Evolutionary conservation across 2,797 vertebrate genomes (phyloP), one percentile per base, ranked within the genome.

Genomic region (Protonibea diacanthus): DNA sequence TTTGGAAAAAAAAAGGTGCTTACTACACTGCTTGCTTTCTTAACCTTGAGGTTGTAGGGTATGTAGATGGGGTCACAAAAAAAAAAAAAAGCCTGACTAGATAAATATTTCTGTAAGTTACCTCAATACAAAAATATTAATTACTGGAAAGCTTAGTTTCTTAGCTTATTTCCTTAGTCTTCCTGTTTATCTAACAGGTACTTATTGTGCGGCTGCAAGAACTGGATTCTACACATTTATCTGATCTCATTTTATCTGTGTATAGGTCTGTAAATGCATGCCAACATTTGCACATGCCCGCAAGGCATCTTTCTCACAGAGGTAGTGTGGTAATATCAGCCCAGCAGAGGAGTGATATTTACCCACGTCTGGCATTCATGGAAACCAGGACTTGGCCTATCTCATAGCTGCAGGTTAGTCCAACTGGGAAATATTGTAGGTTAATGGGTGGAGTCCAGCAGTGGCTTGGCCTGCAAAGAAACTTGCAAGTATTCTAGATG

Each of bases 391-490:
- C 9, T 74, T 72, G n/a, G 25, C 65, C 87, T 85, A 84, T 87
- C 84, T 85, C 68, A 11, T 9, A 55, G 77, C 88, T 74, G 68
- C 81, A 86, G 89, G 83, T 89, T 29, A 73, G 48, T 58, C 64
- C 81, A 84, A 85, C 72, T 80, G 83, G 84, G 88, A 87, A 71
- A 79, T 49, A 60, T 3, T 55, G 60, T 12, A 51, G 64, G 8
- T 66, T 4, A 49, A 68, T 53, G 48, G 44, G 56, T 25, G 78
- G 69, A 78, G 55, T 81, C 53, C 56, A 52, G 76, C n/a, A 56
- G 67, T 15, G 59, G 63, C 21, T 58, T 17, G n/a, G 48, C 74
- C 60, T 44, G 59, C 33, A 69, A 51, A 27, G 25, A 63, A 68
- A 63, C 57, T 70, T 60, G 65, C 60, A 55, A 52, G 51, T 66